Percentiles rank a stretch among this genome's conserved stretches.
These are phyloP conservation scores for Agriopis leucophaearia DNA, from an alignment of 2,888 invertebrate genomes.

Conservation along the genomic window DNA sequence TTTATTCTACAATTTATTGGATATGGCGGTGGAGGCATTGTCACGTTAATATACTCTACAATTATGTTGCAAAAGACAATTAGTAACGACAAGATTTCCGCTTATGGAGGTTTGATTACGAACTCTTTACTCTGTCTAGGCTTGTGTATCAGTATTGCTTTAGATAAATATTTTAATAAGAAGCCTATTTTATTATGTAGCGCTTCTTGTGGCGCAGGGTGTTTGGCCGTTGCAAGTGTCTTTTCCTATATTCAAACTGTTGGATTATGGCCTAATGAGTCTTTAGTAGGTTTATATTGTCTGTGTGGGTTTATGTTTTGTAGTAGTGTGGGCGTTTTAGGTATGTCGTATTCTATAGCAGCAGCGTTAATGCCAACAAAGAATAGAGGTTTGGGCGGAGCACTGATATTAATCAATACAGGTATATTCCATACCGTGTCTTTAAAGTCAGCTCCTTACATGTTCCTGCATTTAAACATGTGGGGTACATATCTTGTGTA, in stretches of 20 bases:
- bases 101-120: constrained; percentile 12
- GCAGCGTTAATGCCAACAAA: constrained; percentile 45
- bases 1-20: constrained; percentile 32
- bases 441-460: constrained; percentile 41
- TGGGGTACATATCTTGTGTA: constrained; percentile 41
- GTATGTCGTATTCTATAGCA: constrained; percentile 33
- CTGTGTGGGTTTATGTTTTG: constrained; percentile 33
- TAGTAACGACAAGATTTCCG: constrained; percentile 15
- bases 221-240: constrained; percentile 27
- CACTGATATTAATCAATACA: constrained; percentile 38
- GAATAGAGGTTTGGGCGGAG: constrained; percentile 42
- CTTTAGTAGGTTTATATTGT: constrained; percentile 38
- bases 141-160: constrained; percentile 23
- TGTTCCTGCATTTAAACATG: constrained; percentile 33
- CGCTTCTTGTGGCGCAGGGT: constrained; percentile 25
- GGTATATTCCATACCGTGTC: constrained; percentile 38
- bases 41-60: constrained; percentile 41
- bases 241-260: constrained; percentile 37
- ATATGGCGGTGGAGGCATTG: constrained; percentile 43
- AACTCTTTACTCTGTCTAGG: constrained; percentile 33
- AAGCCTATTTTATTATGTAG: constrained; percentile 37
- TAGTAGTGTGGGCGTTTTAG: constrained; percentile 25
- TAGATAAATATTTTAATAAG: constrained; percentile 31
- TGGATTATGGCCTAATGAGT: constrained; percentile 28
- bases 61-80: constrained; percentile 37